phyloP scores from a whole-genome alignment of 2,113 vertebrate species.

The Potamarius usumacintae region DNA sequence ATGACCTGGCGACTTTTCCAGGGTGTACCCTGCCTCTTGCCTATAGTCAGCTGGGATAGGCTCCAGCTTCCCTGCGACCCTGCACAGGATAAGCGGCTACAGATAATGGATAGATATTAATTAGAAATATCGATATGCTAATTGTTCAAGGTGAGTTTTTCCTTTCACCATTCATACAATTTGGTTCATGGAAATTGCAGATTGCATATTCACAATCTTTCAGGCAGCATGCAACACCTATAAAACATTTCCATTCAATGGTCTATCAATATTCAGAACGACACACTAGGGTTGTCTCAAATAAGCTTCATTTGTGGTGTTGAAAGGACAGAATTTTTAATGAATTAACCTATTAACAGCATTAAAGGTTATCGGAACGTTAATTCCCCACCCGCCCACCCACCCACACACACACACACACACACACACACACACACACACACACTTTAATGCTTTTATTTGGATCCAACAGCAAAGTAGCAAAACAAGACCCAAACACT shows the following conservation, averaged over 20 bases:
- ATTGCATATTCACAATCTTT: neutral
- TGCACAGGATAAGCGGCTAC: too few relatives aligned
- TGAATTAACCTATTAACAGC: constrained; percentile 53
- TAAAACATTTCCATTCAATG: neutral
- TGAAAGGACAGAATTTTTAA: constrained; percentile 54
- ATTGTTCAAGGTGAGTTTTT: neutral
- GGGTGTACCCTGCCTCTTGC: too few relatives aligned
- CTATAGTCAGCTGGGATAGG: too few relatives aligned
- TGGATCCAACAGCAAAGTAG: too few relatives aligned
- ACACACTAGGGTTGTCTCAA: neutral
- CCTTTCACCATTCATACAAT: neutral
- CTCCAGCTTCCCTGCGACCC: too few relatives aligned
- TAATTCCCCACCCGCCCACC: neutral
- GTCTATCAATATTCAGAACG: neutral
- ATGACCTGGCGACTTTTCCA: too few relatives aligned
- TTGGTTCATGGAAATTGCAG: neutral
- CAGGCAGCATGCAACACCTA: neutral
- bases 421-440: too few relatives aligned
- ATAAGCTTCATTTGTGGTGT: constrained; percentile 53
- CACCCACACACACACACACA: too few relatives aligned
- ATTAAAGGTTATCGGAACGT: constrained; percentile 63
- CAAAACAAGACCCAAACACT: too few relatives aligned
- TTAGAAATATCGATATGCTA: neutral
- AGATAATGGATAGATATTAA: neutral
- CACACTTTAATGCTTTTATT: too few relatives aligned